A percentile compares a stretch with the other conserved stretches of the same genome.
These are phyloP conservation scores for Crypturellus undulatus DNA, from an alignment of 2,113 vertebrate species.

Conservation along the genomic window DNA sequence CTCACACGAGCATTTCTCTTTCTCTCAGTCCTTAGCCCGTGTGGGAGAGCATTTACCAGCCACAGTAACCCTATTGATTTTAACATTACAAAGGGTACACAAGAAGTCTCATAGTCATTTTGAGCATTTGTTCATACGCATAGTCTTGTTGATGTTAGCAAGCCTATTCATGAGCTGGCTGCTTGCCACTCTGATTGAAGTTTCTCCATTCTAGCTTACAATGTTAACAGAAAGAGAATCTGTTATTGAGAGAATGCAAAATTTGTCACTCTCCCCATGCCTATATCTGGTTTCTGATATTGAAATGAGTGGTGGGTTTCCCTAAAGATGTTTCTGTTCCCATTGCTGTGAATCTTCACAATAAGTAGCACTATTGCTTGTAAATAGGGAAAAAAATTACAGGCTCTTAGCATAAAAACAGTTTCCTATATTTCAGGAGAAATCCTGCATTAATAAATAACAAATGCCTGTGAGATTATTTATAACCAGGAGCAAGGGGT, in stretches of 20 bases:
- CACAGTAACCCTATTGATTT: background rate
- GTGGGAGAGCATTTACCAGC: constrained; percentile 47
- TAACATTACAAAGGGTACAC: constrained; percentile 71
- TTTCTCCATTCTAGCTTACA: constrained; percentile 6
- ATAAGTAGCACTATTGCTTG: background rate
- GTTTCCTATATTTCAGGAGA: background rate
- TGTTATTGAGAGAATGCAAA: constrained; percentile 62
- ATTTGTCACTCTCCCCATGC: constrained; percentile 58
- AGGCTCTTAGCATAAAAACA: background rate
- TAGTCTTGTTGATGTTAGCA: constrained; percentile 69
- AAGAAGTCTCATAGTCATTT: constrained; percentile 59
- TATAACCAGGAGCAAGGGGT: background rate
- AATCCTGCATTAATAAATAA: background rate
- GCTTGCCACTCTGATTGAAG: constrained; percentile 52
- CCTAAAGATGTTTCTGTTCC: constrained; percentile 28
- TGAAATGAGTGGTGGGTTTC: constrained; percentile 52
- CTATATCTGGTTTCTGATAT: constrained; percentile 59
- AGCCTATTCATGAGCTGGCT: constrained; percentile 67
- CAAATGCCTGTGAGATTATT: background rate
- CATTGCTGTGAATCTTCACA: constrained; percentile 10
- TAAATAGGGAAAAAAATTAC: background rate
- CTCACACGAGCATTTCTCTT: constrained; percentile 24
- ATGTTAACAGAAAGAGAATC: constrained; percentile 49
- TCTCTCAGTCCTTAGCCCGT: constrained; percentile 12
- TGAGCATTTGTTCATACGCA: constrained; percentile 68